Conservation (phyloP, 53 echinoderm and acorn worm genomes). For the Crossaster papposus region DNA sequence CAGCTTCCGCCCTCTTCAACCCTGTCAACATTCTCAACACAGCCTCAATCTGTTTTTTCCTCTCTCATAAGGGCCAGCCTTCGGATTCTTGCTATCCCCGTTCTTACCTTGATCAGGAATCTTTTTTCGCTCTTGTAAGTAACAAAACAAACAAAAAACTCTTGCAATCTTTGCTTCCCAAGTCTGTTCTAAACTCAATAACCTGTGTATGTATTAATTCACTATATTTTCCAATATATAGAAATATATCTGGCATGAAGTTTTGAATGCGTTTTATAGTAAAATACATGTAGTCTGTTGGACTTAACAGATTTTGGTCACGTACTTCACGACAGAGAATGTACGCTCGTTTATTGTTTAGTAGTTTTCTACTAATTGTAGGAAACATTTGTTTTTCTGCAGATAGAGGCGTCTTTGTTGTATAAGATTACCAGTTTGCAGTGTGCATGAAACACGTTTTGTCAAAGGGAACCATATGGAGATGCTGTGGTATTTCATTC, state of each 20-base stretch:
- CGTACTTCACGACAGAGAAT: not conserved
- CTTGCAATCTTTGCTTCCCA: not conserved
- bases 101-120: conserved; percentile 62
- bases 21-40: conserved; percentile 20
- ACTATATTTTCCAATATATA: not conserved
- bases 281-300: not conserved
- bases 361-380: conserved; percentile 26
- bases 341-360: conserved; percentile 1
- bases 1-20: not conserved
- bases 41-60: conserved; percentile 40
- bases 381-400: not conserved
- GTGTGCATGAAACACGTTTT: conserved; percentile 22
- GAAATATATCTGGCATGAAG: not conserved
- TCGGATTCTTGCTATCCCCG: conserved; percentile 60
- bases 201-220: too few species aligned
- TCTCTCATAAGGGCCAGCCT: conserved; percentile 60
- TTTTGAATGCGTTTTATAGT: conserved; percentile 11
- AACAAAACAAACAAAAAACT: not conserved
- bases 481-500: not conserved
- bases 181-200: too few species aligned
- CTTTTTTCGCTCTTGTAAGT: conserved; percentile 64
- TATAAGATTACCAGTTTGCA: not conserved
- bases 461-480: not conserved
- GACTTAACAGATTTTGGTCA: not conserved
- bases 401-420: not conserved